phyloP scores from a whole-genome alignment of 2,113 vertebrate species.

The Panurus biarmicus region DNA sequence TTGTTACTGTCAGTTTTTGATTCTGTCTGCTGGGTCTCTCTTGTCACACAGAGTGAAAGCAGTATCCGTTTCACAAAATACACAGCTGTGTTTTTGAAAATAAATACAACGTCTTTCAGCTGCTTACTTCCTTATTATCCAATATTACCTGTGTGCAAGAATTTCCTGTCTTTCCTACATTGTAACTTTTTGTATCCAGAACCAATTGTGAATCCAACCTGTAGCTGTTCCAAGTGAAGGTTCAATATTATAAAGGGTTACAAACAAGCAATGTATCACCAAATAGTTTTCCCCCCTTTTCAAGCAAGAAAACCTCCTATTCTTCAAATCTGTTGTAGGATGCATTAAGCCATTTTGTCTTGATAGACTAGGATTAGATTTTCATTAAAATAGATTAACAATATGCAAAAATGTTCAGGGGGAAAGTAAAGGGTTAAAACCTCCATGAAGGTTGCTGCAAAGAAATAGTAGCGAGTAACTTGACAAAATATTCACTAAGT shows the following conservation, averaged over 20 bases:
- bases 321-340: not conserved
- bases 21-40: not conserved
- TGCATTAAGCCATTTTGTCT: not conserved
- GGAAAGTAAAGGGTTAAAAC: not conserved
- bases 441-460: not conserved
- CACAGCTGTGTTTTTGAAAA: not conserved
- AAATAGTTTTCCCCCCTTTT: not conserved
- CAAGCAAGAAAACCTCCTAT: not conserved
- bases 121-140: not conserved
- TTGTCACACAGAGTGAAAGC: not conserved
- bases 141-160: not conserved
- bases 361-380: not conserved
- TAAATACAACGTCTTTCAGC: not conserved
- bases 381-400: not conserved
- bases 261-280: not conserved
- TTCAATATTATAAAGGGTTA: not conserved
- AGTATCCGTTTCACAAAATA: not conserved
- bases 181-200: not conserved
- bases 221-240: not conserved
- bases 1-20: conserved; percentile 54
- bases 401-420: not conserved
- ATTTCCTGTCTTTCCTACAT: not conserved
- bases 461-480: not conserved
- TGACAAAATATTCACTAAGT: not conserved
- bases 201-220: not conserved